phyloP scores from a whole-genome alignment of 2,113 vertebrate genomes.

The Butastur rufipennis region DNA sequence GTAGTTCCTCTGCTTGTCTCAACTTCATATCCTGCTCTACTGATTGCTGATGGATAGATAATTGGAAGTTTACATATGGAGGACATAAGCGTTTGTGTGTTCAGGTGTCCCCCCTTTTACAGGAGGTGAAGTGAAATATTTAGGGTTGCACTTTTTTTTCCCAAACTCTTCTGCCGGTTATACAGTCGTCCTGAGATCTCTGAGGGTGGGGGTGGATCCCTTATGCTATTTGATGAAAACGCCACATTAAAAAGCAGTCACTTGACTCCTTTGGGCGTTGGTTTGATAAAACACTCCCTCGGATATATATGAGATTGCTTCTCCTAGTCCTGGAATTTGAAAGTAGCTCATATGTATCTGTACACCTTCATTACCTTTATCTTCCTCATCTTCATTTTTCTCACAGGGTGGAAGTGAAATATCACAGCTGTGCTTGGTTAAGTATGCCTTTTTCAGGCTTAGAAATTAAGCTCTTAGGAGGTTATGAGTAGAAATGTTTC shows the following conservation, averaged over 20 bases:
- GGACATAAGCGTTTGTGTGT: background rate
- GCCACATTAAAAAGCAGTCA: background rate
- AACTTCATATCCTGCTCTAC: background rate
- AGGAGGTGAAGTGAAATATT: background rate
- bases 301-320: background rate
- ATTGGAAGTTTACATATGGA: background rate
- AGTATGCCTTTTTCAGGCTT: background rate
- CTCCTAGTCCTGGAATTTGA: background rate
- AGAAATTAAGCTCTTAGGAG: background rate
- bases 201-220: background rate
- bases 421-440: background rate
- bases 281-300: background rate
- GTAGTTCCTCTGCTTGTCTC: background rate
- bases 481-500: background rate
- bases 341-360: background rate
- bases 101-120: accelerated
- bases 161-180: background rate
- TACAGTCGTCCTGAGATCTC: background rate
- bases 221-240: background rate
- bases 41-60: background rate
- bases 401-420: background rate
- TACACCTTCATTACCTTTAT: background rate
- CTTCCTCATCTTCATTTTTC: background rate
- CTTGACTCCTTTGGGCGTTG: background rate
- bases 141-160: background rate